Percentiles rank a stretch among this genome's conserved stretches.
Evolutionary conservation across 2,888 invertebrate species (phyloP).

Genomic region (Hemicrepidius hirtus): DNA sequence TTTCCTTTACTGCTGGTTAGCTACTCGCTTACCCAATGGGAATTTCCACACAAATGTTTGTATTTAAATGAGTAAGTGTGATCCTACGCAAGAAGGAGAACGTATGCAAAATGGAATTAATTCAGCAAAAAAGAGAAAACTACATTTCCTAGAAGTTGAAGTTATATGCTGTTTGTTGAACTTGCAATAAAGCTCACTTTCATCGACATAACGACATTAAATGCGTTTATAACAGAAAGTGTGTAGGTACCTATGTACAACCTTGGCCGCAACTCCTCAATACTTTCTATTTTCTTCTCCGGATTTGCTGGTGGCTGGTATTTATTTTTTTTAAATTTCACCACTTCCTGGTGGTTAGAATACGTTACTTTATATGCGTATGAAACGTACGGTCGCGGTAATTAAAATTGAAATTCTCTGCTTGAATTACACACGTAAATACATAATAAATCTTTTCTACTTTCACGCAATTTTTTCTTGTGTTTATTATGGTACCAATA

Average conservation of each 20-base stretch:
- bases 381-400: background rate
- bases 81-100: background rate
- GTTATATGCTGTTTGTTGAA: slow-evolving; percentile 16
- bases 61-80: no score
- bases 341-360: slow-evolving; percentile 4
- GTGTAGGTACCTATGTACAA: background rate
- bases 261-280: background rate
- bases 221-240: slow-evolving; percentile 12
- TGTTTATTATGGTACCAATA: no score
- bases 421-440: no score
- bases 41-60: no score
- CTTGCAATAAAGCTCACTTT: slow-evolving; percentile 20
- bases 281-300: slow-evolving; percentile 20
- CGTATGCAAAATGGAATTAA: background rate
- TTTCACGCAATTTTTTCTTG: background rate
- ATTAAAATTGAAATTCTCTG: no score
- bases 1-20: no score
- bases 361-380: no score
- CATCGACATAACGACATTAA: background rate
- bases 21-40: no score
- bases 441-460: background rate
- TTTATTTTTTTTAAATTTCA: background rate
- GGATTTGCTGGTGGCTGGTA: background rate
- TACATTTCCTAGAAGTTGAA: background rate
- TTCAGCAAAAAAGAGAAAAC: background rate